Evolutionary conservation across 1,140 invertebrate genomes (phyloP).

Genomic region (Drosophila ananassae): DNA sequence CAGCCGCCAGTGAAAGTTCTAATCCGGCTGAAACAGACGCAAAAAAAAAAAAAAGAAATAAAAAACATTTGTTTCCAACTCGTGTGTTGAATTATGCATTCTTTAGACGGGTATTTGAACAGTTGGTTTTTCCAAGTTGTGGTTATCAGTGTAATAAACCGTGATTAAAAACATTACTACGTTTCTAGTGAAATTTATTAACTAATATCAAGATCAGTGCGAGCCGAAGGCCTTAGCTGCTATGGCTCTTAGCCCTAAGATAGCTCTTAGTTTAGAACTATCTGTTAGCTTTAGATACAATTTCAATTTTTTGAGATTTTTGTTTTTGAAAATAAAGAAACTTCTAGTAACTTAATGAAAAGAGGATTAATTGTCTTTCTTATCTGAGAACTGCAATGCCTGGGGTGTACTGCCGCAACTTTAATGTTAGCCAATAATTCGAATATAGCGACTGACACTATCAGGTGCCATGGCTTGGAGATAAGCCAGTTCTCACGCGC

Average conservation of each 20-base stretch:
- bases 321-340: too few relatives aligned
- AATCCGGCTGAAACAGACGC: conserved; percentile 61
- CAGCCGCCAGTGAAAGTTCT: conserved; percentile 72
- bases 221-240: too few relatives aligned
- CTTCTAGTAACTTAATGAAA: neutral
- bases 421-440: conserved; percentile 41
- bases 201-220: neutral
- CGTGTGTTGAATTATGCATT: conserved; percentile 58
- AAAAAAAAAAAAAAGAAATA: conserved; percentile 9
- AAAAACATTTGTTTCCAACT: conserved; percentile 25
- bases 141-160: conserved; percentile 7
- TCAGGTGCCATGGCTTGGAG: conserved; percentile 31
- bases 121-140: conserved; percentile 24
- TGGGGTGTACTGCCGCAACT: conserved; percentile 30
- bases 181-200: too few relatives aligned
- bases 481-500: conserved; percentile 58
- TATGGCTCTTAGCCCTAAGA: too few relatives aligned
- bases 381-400: conserved; percentile 9
- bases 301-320: too few relatives aligned
- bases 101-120: conserved; percentile 28
- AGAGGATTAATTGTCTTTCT: conserved; percentile 1
- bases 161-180: neutral
- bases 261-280: too few relatives aligned
- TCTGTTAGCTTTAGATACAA: too few relatives aligned
- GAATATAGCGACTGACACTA: conserved; percentile 52